Evolutionary conservation across 2,888 invertebrate genomes (phyloP), one percentile per base, ranked within the genome.

Genomic region (Sphaeridia pumilis): DNA sequence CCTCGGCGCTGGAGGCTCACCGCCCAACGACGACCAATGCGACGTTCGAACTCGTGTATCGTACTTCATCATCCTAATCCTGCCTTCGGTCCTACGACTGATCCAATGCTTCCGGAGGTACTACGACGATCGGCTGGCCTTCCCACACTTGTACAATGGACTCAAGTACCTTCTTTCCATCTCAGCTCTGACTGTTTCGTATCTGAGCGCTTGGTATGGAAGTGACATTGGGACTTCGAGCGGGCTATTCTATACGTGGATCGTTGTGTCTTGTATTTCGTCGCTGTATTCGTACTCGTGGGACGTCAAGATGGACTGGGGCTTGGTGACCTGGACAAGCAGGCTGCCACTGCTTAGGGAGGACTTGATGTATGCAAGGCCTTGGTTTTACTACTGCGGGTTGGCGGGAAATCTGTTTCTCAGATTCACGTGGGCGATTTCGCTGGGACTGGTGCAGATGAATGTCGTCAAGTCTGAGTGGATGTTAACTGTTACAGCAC

Each of bases 241-340:
- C 2, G 5, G 27, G 20, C 7, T 25, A n/a, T 5, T 14, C 20
- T 35, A 22, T 35, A 21, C 35, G 7, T 50, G 50, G 44, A 43
- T 49, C 12, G n/a, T 17, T 5, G 35, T 35, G 10, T 50, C 50
- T 1, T 35, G 43, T 20, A 14, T 25, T 12, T 44, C 50, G 2
- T 45, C 45, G 4, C 4, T 50, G 7, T 27, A 25, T 14, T 42
- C 42, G n/a, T 50, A 43, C 41, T 31, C 10, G 3, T 50, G 49
- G 49, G 49, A 50, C 25, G 42, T 50, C 5, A 50, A 24, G 34
- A 50, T 50, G 49, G 49, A 50, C 34, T 50, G 49, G 49, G 49
- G 49, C 4, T 20, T 50, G 3, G 22, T 12, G 43, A 20, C 21
- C 10, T 12, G 20, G 1, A 2, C 14, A 1, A 21, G 31, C 3